Conservation (phyloP, 2,113 vertebrate genomes). For the Tinamus guttatus region DNA sequence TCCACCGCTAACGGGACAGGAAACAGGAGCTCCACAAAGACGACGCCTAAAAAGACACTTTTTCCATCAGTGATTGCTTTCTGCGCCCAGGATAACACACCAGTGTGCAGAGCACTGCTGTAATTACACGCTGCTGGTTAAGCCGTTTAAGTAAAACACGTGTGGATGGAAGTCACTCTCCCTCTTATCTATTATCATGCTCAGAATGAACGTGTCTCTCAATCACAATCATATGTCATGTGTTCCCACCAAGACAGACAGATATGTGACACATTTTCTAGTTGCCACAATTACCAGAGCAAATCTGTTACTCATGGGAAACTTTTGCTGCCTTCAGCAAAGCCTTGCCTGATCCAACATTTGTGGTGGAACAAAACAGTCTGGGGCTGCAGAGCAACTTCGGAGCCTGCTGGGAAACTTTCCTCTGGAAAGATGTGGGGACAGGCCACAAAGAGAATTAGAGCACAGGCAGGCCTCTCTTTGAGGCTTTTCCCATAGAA, state of each 20-base stretch:
- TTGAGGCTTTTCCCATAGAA: background rate
- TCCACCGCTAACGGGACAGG: background rate
- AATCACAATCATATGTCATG: background rate
- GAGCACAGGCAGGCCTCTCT: background rate
- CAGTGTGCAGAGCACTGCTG: conserved; percentile 50
- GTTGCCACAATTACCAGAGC: background rate
- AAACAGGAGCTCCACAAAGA: background rate
- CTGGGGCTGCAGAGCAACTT: background rate
- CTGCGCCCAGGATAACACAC: conserved; percentile 4
- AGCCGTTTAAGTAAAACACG: conserved; percentile 35
- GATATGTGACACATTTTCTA: background rate
- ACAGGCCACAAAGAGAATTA: background rate
- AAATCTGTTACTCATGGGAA: background rate
- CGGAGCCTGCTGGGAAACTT: background rate
- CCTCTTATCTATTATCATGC: background rate
- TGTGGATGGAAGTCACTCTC: conserved; percentile 21
- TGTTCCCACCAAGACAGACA: conserved; percentile 32
- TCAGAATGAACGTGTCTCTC: background rate
- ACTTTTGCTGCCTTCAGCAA: background rate
- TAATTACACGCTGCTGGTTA: conserved; percentile 33
- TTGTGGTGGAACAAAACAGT: background rate
- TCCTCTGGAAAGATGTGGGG: background rate
- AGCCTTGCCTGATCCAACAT: background rate
- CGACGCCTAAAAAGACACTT: background rate
- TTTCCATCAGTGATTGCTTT: conserved; percentile 21